Percentiles rank a stretch among this genome's conserved stretches.
phyloP scores from a whole-genome alignment of 2,888 invertebrate genomes.

The Gnatocerus cornutus region DNA sequence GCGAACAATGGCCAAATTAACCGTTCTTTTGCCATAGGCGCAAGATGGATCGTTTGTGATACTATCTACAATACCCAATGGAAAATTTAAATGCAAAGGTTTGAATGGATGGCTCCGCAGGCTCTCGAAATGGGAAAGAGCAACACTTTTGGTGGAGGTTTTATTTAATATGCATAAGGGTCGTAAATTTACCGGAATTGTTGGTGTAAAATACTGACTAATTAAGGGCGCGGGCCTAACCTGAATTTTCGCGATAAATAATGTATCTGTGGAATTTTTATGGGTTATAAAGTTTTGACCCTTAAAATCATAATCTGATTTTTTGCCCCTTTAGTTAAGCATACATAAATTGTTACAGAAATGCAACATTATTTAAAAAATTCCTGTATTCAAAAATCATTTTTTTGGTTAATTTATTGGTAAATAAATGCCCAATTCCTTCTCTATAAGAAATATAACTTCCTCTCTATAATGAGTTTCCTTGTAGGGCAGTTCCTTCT shows the following conservation, averaged over 20 bases:
- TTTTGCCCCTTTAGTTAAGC: no score
- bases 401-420: no score
- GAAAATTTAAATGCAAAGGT: constrained; percentile 51
- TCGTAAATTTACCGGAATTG: constrained; percentile 44
- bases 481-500: no score
- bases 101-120: constrained; percentile 35
- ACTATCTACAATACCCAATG: constrained; percentile 48
- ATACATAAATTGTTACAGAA: no score
- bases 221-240: constrained; percentile 26
- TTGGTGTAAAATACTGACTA: constrained; percentile 42
- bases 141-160: constrained; percentile 46
- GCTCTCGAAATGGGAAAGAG: constrained; percentile 26
- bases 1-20: constrained; percentile 15
- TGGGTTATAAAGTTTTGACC: background rate
- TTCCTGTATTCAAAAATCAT: no score
- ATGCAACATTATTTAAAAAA: no score
- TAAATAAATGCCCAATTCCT: background rate
- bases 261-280: constrained; percentile 6
- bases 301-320: background rate
- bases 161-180: constrained; percentile 50
- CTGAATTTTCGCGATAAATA: constrained; percentile 7
- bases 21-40: constrained; percentile 28
- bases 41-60: constrained; percentile 43
- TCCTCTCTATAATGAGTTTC: background rate
- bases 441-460: background rate